These are phyloP conservation scores for Labia minor DNA, from an alignment of 2,888 invertebrate species.

Conservation along the genomic window DNA sequence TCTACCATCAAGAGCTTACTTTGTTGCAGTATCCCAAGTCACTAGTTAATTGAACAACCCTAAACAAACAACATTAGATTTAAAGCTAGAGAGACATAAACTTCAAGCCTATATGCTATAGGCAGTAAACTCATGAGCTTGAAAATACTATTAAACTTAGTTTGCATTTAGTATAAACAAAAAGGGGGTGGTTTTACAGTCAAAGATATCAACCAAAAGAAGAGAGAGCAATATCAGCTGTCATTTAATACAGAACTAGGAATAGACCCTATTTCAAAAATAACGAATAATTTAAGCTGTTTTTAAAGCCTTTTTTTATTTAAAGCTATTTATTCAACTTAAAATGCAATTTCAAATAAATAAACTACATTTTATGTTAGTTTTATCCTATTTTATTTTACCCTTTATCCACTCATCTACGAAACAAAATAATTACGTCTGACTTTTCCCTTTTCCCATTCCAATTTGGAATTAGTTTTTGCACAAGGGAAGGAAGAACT, in stretches of 20 bases:
- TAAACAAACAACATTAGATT: conserved; percentile 13
- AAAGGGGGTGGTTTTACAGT: neutral
- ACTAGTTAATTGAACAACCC: neutral
- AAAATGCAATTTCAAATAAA: neutral
- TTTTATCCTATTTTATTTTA: too few species aligned
- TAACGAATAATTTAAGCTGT: neutral
- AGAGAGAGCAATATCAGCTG: too few species aligned
- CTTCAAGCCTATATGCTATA: neutral
- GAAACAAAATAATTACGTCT: neutral
- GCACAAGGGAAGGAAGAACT: neutral
- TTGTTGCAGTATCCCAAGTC: neutral
- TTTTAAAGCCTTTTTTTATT: neutral
- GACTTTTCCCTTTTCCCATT: neutral
- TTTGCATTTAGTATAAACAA: neutral
- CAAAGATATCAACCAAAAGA: neutral
- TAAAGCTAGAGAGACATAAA: neutral
- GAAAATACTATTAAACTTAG: conserved; percentile 4
- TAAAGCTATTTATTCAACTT: neutral
- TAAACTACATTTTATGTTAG: too few species aligned
- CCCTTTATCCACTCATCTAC: too few species aligned
- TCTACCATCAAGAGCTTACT: neutral
- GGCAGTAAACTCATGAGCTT: neutral
- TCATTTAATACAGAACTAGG: too few species aligned
- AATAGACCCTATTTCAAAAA: too few species aligned
- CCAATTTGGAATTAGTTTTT: neutral